phyloP scores from a whole-genome alignment of 2,113 vertebrate species.

The Xenus cinereus region DNA sequence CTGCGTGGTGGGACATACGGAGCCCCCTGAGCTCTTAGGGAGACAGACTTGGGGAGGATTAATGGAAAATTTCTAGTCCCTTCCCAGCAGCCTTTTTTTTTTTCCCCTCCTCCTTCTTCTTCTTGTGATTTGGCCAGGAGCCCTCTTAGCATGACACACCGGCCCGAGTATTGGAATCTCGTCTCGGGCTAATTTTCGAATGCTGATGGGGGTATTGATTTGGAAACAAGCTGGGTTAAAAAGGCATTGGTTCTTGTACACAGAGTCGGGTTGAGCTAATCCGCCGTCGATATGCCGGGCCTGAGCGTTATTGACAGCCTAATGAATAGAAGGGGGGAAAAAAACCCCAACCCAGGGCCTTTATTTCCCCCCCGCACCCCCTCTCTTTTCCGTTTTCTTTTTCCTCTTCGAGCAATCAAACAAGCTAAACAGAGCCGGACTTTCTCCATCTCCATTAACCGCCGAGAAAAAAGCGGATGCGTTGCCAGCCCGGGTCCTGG shows the following conservation, averaged over 20 bases:
- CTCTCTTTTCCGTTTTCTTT: conserved; percentile 19
- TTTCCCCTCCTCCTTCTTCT: background rate
- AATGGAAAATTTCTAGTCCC: conserved; percentile 64
- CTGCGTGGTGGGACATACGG: accelerated
- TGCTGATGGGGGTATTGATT: conserved; percentile 80
- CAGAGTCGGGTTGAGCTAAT: conserved; percentile 72
- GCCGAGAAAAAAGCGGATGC: background rate
- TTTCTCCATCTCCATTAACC: conserved; percentile 36
- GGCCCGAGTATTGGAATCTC: conserved; percentile 74
- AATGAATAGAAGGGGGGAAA: conserved; percentile 67
- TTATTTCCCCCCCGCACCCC: background rate
- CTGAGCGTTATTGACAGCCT: conserved; percentile 72
- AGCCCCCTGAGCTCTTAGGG: background rate
- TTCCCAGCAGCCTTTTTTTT: conserved; percentile 9
- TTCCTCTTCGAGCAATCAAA: conserved; percentile 54
- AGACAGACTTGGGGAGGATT: background rate
- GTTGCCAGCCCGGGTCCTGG: background rate
- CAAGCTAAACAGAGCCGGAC: conserved; percentile 40
- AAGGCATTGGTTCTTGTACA: conserved; percentile 75
- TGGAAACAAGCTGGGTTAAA: conserved; percentile 78
- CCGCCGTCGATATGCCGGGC: conserved; percentile 69
- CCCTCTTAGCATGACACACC: conserved; percentile 65
- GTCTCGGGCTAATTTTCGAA: conserved; percentile 79
- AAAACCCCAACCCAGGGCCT: background rate
- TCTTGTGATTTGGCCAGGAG: conserved; percentile 42